These are phyloP conservation scores for Amiota communis DNA, from an alignment of 2,888 invertebrate genomes.

Conservation along the genomic window DNA sequence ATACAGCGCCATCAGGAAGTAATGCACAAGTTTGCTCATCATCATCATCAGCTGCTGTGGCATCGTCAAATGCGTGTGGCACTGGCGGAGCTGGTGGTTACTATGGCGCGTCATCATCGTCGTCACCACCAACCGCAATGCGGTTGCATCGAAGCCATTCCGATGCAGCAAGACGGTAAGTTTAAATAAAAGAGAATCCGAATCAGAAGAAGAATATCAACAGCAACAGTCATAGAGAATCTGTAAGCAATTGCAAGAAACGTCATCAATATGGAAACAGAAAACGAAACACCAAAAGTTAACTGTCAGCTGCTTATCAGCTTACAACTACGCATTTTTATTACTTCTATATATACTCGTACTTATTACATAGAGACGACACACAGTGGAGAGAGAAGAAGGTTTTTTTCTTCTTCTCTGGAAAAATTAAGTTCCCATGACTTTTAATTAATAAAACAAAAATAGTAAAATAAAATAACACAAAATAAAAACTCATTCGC, in stretches of 20 bases:
- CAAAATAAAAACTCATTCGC: background rate
- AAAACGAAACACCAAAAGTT: too few relatives aligned
- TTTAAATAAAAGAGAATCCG: constrained; percentile 13
- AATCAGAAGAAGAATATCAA: too few relatives aligned
- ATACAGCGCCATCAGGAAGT: constrained; percentile 45
- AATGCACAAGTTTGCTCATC: constrained; percentile 17
- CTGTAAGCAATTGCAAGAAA: too few relatives aligned
- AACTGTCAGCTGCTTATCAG: too few relatives aligned
- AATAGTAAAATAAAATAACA: background rate
- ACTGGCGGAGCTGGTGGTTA: background rate
- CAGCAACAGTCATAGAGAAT: too few relatives aligned
- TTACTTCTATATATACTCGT: too few relatives aligned
- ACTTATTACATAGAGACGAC: too few relatives aligned
- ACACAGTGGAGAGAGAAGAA: too few relatives aligned
- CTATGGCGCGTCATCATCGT: constrained; percentile 19
- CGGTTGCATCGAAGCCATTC: constrained; percentile 68
- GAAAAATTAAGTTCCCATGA: constrained; percentile 45
- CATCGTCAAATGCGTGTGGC: background rate
- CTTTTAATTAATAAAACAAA: constrained; percentile 33
- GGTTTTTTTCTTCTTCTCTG: background rate
- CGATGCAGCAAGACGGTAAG: constrained; percentile 72
- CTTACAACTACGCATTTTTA: too few relatives aligned
- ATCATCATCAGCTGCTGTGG: background rate
- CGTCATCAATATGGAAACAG: too few relatives aligned
- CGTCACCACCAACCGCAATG: constrained; percentile 49